Evolutionary conservation across 1,140 invertebrate genomes (phyloP).

Genomic region (Dreissena rostriformis): DNA sequence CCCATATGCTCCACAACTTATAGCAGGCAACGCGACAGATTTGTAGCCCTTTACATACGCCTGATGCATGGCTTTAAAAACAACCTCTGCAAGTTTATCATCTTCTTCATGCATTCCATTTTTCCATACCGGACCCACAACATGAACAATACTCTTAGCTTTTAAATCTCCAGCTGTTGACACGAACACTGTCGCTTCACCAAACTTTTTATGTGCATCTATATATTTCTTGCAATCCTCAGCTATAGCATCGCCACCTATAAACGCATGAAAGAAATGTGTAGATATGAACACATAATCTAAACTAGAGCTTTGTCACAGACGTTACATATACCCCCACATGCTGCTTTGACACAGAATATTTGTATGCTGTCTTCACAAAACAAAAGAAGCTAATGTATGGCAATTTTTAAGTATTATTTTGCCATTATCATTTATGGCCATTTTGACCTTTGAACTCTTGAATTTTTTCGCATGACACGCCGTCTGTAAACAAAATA

Average conservation of each 20-base stretch:
- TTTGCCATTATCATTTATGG: too few species aligned
- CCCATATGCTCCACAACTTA: slow-evolving; percentile 52
- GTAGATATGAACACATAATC: too few species aligned
- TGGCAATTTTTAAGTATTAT: too few species aligned
- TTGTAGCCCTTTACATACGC: slow-evolving; percentile 5
- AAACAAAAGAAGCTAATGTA: too few species aligned
- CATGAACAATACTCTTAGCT: slow-evolving; percentile 38
- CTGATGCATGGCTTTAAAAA: slow-evolving; percentile 26
- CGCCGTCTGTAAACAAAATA: too few species aligned
- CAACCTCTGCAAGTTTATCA: slow-evolving; percentile 24
- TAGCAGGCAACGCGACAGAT: slow-evolving; percentile 57
- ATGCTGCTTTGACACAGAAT: too few species aligned
- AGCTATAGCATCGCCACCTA: slow-evolving; percentile 29
- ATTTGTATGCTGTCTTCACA: too few species aligned
- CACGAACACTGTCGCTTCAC: slow-evolving; percentile 27
- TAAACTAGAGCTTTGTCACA: too few species aligned
- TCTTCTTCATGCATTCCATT: slow-evolving; percentile 27
- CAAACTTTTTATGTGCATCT: background rate
- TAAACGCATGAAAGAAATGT: background rate
- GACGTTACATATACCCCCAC: too few species aligned
- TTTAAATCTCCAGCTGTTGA: slow-evolving; percentile 14
- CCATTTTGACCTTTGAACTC: too few species aligned
- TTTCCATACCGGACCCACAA: slow-evolving; percentile 36
- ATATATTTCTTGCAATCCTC: slow-evolving; percentile 17
- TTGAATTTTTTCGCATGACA: too few species aligned